These are phyloP conservation scores for Pachypeltis micranthus DNA, from an alignment of 1,140 invertebrate genomes.

Conservation along the genomic window DNA sequence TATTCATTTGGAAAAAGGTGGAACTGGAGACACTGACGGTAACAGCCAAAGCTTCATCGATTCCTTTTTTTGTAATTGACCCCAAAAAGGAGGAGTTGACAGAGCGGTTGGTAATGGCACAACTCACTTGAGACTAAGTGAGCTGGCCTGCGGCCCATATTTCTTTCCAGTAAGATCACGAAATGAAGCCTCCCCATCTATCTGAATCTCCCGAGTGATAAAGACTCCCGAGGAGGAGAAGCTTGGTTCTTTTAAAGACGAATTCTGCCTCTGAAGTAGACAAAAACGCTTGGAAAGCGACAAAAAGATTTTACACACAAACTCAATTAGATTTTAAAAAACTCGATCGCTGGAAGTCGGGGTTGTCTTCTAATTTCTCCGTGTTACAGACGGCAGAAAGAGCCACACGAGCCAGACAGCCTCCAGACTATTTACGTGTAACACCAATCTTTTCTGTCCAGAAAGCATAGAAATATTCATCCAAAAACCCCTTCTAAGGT, in stretches of 20 bases:
- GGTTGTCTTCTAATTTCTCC: no score
- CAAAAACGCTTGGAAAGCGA: neutral
- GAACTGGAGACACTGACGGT: no score
- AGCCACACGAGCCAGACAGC: no score
- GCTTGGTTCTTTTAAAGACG: neutral
- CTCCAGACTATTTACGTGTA: no score
- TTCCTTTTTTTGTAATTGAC: neutral
- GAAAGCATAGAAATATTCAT: no score
- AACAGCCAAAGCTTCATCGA: no score
- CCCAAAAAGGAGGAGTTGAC: neutral
- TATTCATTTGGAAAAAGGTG: no score
- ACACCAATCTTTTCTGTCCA: no score
- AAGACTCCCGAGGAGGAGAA: neutral
- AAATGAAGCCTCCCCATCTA: neutral
- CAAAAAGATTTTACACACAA: neutral
- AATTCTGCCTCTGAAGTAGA: neutral
- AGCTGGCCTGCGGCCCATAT: neutral
- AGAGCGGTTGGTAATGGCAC: neutral
- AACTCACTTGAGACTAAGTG: neutral
- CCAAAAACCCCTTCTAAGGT: no score
- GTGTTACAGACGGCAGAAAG: no score
- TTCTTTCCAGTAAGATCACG: neutral
- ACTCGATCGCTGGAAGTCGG: no score
- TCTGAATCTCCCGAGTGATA: neutral
- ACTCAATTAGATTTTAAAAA: neutral